Evolutionary conservation across 2,888 invertebrate species (phyloP).

Genomic region (Monoplex corrugatus): DNA sequence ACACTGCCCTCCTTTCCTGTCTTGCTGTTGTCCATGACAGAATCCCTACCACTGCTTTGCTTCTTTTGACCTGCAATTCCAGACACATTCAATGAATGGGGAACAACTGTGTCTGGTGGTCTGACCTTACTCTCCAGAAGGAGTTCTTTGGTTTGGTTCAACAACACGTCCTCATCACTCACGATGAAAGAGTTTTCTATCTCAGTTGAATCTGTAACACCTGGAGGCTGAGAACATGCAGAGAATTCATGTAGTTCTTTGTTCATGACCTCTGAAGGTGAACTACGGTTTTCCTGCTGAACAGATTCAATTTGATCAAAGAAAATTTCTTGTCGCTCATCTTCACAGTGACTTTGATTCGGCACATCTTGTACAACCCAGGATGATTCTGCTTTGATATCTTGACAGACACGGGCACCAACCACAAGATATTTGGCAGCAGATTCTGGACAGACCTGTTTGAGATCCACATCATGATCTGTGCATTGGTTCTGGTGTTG

Average conservation of each 20-base stretch:
- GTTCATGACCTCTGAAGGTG: not conserved
- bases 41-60: not conserved
- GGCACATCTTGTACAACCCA: not conserved
- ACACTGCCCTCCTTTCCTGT: not conserved
- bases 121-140: not conserved
- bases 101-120: not conserved
- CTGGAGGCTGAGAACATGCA: not conserved
- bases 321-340: too few relatives aligned
- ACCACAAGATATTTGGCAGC: too few relatives aligned
- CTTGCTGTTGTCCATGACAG: not conserved
- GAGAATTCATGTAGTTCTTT: not conserved
- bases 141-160: not conserved
- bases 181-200: not conserved
- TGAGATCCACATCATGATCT: not conserved
- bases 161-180: not conserved
- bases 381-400: too few relatives aligned
- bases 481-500: not conserved
- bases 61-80: not conserved
- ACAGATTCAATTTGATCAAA: not conserved
- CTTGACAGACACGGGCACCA: too few relatives aligned
- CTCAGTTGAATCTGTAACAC: not conserved
- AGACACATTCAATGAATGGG: not conserved
- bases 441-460: not conserved
- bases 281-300: not conserved
- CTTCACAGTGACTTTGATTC: not conserved